phyloP scores from a whole-genome alignment of 2,888 invertebrate genomes.

The Lasioglossum leucozonium region DNA sequence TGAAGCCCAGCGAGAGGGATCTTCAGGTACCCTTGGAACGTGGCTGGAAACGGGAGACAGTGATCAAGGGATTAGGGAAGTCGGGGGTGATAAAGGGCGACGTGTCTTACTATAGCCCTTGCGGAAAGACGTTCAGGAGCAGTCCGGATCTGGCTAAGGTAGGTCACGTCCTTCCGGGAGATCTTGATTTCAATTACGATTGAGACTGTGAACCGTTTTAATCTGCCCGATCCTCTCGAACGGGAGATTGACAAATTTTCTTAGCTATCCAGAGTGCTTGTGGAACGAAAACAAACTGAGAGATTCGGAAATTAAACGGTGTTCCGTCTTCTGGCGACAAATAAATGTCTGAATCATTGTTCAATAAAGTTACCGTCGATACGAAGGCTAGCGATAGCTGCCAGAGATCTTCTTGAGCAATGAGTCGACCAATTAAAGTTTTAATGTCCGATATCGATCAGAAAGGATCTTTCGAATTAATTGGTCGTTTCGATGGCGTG shows the following conservation, averaged over 20 bases:
- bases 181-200: not conserved
- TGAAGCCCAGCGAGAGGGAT: conserved; percentile 82
- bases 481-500: not conserved
- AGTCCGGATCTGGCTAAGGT: conserved; percentile 87
- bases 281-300: not conserved
- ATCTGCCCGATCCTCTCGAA: not conserved
- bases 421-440: not conserved
- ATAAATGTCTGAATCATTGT: not conserved
- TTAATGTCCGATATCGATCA: not conserved
- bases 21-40: conserved; percentile 82
- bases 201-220: not conserved
- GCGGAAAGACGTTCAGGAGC: conserved; percentile 87
- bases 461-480: not conserved
- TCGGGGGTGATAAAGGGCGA: conserved; percentile 96
- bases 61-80: conserved; percentile 94
- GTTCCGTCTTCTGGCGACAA: not conserved
- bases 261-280: not conserved
- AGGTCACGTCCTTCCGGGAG: not conserved
- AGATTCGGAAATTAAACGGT: not conserved
- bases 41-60: conserved; percentile 97
- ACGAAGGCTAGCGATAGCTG: not conserved
- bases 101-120: conserved; percentile 93
- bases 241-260: not conserved
- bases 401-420: not conserved
- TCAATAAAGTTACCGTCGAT: not conserved